Evolutionary conservation across 2,113 vertebrate genomes (phyloP).

Genomic region (Chinchilla lanigera): DNA sequence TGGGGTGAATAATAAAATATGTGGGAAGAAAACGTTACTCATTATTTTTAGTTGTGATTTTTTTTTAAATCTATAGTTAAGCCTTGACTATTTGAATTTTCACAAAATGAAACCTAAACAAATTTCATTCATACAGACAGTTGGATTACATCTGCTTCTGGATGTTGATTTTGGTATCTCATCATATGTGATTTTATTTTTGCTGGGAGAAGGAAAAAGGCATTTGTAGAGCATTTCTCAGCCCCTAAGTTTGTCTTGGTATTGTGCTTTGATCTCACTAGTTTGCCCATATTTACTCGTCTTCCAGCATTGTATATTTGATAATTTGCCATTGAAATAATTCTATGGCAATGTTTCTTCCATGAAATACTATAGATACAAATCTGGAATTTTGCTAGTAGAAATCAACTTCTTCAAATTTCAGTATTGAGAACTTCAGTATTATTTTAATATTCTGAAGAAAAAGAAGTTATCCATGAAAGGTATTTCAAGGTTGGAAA

Average conservation of each 20-base stretch:
- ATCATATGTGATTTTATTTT: not conserved
- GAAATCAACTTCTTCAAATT: not conserved
- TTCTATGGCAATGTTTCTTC: not conserved
- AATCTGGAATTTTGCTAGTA: not conserved
- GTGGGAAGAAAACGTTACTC: not conserved
- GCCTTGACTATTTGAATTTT: not conserved
- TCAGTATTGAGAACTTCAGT: not conserved
- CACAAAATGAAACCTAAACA: not conserved
- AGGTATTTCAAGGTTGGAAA: not conserved
- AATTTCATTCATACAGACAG: not conserved
- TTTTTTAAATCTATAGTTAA: not conserved
- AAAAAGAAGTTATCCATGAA: not conserved
- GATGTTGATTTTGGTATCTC: not conserved
- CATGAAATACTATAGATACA: not conserved
- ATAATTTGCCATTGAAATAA: not conserved
- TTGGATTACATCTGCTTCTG: not conserved
- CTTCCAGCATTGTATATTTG: not conserved
- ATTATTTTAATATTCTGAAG: not conserved
- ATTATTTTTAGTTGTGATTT: not conserved
- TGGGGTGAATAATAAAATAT: not conserved
- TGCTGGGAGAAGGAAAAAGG: not conserved
- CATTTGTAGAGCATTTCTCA: not conserved
- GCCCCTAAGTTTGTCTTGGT: not conserved
- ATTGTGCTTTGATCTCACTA: not conserved
- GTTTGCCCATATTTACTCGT: not conserved